These are phyloP conservation scores for Julus scanicus DNA, from an alignment of 2,888 invertebrate genomes.

Conservation along the genomic window DNA sequence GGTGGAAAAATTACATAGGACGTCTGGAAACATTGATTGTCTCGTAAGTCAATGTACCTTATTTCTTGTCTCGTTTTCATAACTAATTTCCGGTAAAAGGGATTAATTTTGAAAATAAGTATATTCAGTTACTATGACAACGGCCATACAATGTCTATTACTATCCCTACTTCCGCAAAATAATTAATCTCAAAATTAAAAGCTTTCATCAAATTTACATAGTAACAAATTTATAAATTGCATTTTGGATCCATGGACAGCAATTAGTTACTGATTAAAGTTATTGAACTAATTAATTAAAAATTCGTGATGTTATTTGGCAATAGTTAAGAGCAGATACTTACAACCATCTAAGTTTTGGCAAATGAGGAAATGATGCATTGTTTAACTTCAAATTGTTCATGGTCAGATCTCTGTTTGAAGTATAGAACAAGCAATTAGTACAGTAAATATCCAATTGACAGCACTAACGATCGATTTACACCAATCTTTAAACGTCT, in stretches of 20 bases:
- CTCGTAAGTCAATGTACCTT: too few relatives aligned
- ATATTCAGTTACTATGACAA: neutral
- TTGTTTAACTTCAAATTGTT: slow-evolving; percentile 44
- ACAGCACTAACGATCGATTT: too few relatives aligned
- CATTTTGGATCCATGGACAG: neutral
- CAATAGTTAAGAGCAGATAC: neutral
- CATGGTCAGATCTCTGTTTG: neutral
- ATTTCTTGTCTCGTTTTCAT: too few relatives aligned
- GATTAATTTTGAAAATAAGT: too few relatives aligned
- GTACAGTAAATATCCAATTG: neutral
- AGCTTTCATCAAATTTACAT: neutral
- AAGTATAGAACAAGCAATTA: neutral
- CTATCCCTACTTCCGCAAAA: too few relatives aligned
- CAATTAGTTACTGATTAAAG: too few relatives aligned
- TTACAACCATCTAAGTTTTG: slow-evolving; percentile 40
- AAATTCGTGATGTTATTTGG: neutral
- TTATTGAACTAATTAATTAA: too few relatives aligned
- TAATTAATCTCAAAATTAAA: too few relatives aligned
- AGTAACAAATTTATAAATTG: too few relatives aligned
- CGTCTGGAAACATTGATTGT: neutral
- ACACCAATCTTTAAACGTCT: too few relatives aligned
- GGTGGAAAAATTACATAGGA: neutral
- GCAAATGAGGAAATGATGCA: slow-evolving; percentile 27
- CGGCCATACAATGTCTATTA: neutral
- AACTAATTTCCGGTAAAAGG: too few relatives aligned